A percentile compares a stretch with the other conserved stretches of the same genome.
phyloP scores from a whole-genome alignment of 2,888 invertebrate genomes.

The Brachyopa scutellaris region DNA sequence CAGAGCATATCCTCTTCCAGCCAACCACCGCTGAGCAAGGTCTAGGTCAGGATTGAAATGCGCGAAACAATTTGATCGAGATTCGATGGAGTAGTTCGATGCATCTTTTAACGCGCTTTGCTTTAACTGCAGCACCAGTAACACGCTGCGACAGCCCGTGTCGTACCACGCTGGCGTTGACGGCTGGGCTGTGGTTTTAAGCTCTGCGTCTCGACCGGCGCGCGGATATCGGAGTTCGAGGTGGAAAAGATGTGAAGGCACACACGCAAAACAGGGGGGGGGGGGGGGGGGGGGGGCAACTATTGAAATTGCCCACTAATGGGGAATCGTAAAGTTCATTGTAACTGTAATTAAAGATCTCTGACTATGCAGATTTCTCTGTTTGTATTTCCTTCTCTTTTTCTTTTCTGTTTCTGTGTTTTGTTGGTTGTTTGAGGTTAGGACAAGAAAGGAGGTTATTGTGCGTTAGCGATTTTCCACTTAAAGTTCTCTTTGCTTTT shows the following conservation, averaged over 20 bases:
- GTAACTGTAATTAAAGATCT: constrained; percentile 73
- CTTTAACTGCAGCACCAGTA: constrained; percentile 10
- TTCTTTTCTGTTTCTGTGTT: constrained; percentile 1
- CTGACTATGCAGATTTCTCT: constrained; percentile 67
- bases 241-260: too few relatives aligned
- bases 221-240: constrained; percentile 51
- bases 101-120: constrained; percentile 41
- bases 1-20: too few relatives aligned
- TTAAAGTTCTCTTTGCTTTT: constrained; percentile 32
- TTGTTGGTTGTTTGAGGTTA: constrained; percentile 53
- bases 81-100: constrained; percentile 50
- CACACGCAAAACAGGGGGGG: constrained; percentile 34
- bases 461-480: constrained; percentile 57
- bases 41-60: constrained; percentile 71
- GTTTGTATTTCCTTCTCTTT: constrained; percentile 47
- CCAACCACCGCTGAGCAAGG: constrained; percentile 32
- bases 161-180: constrained; percentile 11
- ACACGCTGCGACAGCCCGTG: constrained; percentile 19
- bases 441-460: constrained; percentile 69
- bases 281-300: too few relatives aligned
- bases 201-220: constrained; percentile 6
- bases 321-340: constrained; percentile 70
- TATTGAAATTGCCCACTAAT: constrained; percentile 70
- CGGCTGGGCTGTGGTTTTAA: constrained; percentile 33
- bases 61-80: constrained; percentile 67